Conservation (phyloP, 2,888 invertebrate species). For the Nyleta sp. region DNA sequence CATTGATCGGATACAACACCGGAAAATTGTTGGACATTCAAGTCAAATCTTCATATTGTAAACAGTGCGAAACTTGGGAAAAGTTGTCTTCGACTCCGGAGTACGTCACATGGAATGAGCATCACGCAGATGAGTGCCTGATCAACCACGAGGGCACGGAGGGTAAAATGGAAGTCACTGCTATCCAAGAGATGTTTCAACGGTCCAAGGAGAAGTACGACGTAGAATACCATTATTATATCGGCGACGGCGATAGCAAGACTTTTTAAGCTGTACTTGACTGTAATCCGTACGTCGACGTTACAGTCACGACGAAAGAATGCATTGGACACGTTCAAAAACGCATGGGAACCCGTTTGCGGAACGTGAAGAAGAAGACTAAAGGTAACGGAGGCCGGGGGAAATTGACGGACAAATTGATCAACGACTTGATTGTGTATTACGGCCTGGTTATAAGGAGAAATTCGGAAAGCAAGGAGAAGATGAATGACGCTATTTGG, state of each 20-base stretch:
- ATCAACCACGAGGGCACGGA: constrained; percentile 67
- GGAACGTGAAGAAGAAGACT: constrained; percentile 47
- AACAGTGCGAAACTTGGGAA: constrained; percentile 61
- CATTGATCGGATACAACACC: constrained; percentile 65
- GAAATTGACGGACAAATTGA: constrained; percentile 61
- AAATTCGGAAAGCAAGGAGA: constrained; percentile 37
- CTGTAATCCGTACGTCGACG: constrained; percentile 27
- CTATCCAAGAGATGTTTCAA: constrained; percentile 66
- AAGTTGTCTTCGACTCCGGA: constrained; percentile 58
- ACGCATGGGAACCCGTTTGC: constrained; percentile 48
- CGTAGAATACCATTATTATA: constrained; percentile 62
- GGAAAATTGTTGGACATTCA: constrained; percentile 61
- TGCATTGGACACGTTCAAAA: constrained; percentile 38
- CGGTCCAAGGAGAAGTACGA: constrained; percentile 54
- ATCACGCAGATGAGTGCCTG: constrained; percentile 60
- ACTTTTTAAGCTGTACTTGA: constrained; percentile 53
- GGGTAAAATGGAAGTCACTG: constrained; percentile 67
- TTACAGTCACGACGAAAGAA: constrained; percentile 35
- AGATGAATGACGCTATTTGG: constrained; percentile 40
- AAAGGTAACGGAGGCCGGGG: constrained; percentile 49
- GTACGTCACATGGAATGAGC: constrained; percentile 61
- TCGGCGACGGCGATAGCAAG: constrained; percentile 65
- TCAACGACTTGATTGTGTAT: constrained; percentile 51
- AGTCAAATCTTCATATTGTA: constrained; percentile 65
- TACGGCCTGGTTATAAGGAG: constrained; percentile 55